Percentiles rank a stretch among this genome's conserved stretches.
These are phyloP conservation scores for Chionomys nivalis DNA, from an alignment of 2,113 vertebrate genomes.

Conservation along the genomic window DNA sequence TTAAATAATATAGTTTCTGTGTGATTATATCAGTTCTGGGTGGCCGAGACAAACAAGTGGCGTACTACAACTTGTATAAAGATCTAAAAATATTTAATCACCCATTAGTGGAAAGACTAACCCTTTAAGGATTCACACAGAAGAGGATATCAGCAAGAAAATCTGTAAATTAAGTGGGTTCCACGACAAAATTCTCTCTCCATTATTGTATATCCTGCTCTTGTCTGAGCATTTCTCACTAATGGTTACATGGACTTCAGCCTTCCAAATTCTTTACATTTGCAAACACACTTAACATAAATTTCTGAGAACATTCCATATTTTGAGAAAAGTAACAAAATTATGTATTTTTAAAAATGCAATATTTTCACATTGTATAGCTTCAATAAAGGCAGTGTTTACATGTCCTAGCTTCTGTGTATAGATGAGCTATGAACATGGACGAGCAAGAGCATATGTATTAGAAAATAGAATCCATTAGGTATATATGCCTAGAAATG, in stretches of 20 bases:
- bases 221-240: neutral
- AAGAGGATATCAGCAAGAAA: neutral
- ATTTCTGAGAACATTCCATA: neutral
- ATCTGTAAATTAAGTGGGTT: neutral
- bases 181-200: neutral
- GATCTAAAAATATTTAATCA: conserved; percentile 37
- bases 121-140: neutral
- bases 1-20: no score
- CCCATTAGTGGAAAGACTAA: conserved; percentile 44
- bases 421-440: neutral
- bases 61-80: neutral
- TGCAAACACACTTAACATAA: neutral
- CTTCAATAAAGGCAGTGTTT: neutral
- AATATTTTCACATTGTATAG: neutral
- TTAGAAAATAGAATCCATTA: neutral
- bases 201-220: neutral
- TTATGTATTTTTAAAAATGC: neutral
- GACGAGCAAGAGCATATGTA: neutral
- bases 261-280: neutral
- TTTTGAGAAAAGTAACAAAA: neutral
- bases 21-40: no score
- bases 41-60: no score
- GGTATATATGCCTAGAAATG: neutral
- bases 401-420: neutral
- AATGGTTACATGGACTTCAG: neutral